phyloP scores from a whole-genome alignment of 2,797 vertebrate genomes.

The Syndactyla subalaris region DNA sequence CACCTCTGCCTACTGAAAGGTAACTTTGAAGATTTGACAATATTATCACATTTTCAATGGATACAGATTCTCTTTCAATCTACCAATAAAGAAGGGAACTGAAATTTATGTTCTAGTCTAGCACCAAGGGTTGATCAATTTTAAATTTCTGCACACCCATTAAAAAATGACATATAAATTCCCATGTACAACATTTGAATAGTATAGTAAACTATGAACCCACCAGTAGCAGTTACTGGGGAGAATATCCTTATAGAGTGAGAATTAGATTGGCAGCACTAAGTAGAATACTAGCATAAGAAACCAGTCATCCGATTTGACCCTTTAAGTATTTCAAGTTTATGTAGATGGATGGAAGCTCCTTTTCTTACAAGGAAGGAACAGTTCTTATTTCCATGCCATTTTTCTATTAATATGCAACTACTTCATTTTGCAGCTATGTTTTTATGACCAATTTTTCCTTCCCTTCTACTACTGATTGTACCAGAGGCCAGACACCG shows the following conservation, averaged over 20 bases:
- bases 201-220: neutral
- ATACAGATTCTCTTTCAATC: neutral
- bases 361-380: neutral
- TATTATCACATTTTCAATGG: neutral
- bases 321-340: neutral
- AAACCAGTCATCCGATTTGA: neutral
- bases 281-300: neutral
- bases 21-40: neutral
- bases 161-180: neutral
- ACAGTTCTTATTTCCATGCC: neutral
- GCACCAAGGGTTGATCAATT: neutral
- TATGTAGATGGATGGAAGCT: fast-evolving
- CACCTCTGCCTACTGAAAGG: neutral
- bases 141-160: neutral
- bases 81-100: neutral
- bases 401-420: neutral
- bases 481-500: neutral
- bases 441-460: neutral
- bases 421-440: neutral
- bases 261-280: neutral
- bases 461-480: neutral
- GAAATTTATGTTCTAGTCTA: neutral
- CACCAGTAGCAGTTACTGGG: neutral
- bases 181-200: neutral
- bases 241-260: neutral